Conservation (phyloP, 2,797 vertebrate genomes). For the Simalia tracyae region DNA sequence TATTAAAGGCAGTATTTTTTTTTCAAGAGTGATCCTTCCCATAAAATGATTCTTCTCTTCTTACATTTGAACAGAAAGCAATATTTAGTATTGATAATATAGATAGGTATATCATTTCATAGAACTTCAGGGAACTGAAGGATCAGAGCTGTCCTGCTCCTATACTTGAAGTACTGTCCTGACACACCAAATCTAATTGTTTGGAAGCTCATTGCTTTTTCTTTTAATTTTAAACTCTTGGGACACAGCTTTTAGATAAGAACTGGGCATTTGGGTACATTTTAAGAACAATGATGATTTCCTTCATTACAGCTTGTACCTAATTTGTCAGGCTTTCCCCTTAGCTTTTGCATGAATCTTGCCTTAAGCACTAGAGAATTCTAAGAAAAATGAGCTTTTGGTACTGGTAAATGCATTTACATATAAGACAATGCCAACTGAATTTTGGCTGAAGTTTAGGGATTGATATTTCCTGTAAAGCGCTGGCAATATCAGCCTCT, state of each 20-base stretch:
- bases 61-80: neutral
- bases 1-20: neutral
- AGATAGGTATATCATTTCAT: neutral
- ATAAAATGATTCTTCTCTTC: neutral
- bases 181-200: neutral
- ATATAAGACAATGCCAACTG: neutral
- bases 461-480: constrained; percentile 10
- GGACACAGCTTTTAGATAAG: constrained; percentile 18
- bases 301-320: accelerated
- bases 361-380: neutral
- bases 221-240: constrained; percentile 3
- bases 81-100: neutral
- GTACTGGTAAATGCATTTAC: neutral
- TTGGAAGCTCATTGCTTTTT: neutral
- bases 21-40: neutral
- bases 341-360: neutral
- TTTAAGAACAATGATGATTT: neutral
- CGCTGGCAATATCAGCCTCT: neutral
- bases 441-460: neutral
- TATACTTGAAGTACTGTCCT: neutral
- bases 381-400: neutral
- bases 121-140: neutral
- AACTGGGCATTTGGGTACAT: neutral
- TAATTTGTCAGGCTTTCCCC: neutral
- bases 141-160: neutral